Evolutionary conservation across 2,113 vertebrate species (phyloP), one percentile per base, ranked within the genome.

Genomic region (Chitala chitala): DNA sequence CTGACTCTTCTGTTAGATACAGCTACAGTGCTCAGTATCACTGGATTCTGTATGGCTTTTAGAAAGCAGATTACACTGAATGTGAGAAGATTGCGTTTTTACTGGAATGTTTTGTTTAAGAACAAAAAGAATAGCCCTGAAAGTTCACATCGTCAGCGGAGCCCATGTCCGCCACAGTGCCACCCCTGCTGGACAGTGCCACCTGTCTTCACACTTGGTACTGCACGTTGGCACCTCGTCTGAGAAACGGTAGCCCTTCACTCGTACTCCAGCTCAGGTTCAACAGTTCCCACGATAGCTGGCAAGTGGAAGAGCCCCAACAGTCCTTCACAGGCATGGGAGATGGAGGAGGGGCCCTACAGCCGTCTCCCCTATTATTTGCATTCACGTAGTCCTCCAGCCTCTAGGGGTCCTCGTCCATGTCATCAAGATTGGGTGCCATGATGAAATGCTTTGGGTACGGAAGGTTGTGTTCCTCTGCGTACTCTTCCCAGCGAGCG

Each of bases 401-500:
- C 77, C 78, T 77, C 86, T 94, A 98, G 83, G 96, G 95, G 86
- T 96, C 97, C 87, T 99, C 97, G 59, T 99, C 97, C 94, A 98
- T 99, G 85, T 98, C 95, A 20, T 99, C 97, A 72, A 96, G 90
- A 81, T 97, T 98, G 51, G 95, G 95, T 69, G 95, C 95, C 95
- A 98, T 98, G 85, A 98, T 98, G 84, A 98, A 98, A 84, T 98
- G 96, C 84, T 96, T 93, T 48, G 96, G 96, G 82, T 95, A 92
- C 66, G 85, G 78, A 0, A 98, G 94, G 77, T 91, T 89, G 88
- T 94, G 92, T 70, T 93, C 94, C 0, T 90, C 91, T 0, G 96
- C 93, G 0, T 94, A 92, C 82, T 95, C 93, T 84, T 98, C 95
- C 96, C 96, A 98, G 72, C 96, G 96, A 0, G 94, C 93, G 26